Base-by-base conservation (phyloP, 2,888 invertebrate species). In the Amiota communis region DNA sequence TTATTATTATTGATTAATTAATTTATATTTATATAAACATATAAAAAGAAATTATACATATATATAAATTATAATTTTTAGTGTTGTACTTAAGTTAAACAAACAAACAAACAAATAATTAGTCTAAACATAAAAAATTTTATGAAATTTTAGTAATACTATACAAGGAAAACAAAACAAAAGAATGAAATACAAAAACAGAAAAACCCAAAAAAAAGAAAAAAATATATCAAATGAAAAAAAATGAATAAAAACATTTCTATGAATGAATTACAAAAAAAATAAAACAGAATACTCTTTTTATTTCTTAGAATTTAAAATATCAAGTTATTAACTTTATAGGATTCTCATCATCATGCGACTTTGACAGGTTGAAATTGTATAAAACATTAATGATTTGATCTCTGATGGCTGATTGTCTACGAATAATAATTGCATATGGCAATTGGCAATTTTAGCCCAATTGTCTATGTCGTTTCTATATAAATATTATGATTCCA, bases 221-320 rank as follows among this genome's bases (percentile, higher is more conserved):
- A 75, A 72, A 81, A 81, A 86, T 76, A 79, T 85, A 80, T 78
- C 71, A 79, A 75, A 71, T 81, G 87, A 86, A 82, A 77, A 77
- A 75, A 77, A 85, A 82, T 79, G 77, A 82, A 81, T 81, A 83
- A 87, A 74, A 83, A 86, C 85, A 87, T 87, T 87, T 86, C 80
- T 88, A 87, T 87, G 87, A 87, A 86, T 87, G 87, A 87, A 87
- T 85, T 87, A 79, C 80, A 78, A 86, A 82, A 75, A 76, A 49
- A 70, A 74, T 2, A 23, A 36, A 36, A 36, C 3, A 2, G 36
- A 2, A 72, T 74, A 51, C 72, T 72, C 78, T 86, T 81, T 20
- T 82, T 80, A 83, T 79, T 84, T 75, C 13, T 13, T 69, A 59
- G 51, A 53, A n/a, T 6, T 36, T 36, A 6, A 6, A 36, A 36